These are phyloP conservation scores for Lampropteryx suffumata DNA, from an alignment of 2,888 invertebrate genomes.

Conservation along the genomic window DNA sequence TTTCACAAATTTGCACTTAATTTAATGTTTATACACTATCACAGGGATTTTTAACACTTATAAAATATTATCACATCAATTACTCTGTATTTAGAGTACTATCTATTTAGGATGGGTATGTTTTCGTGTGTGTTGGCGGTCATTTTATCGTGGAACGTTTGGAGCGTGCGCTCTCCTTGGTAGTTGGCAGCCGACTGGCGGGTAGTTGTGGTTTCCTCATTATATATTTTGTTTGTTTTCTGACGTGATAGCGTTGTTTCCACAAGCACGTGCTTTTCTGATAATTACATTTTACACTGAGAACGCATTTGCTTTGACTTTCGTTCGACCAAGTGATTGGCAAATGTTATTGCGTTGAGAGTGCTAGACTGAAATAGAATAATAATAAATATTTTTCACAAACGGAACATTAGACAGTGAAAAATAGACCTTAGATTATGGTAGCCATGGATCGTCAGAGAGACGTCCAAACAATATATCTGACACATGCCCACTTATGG, in stretches of 20 bases:
- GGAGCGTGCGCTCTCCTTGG: constrained; percentile 10
- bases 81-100: constrained; percentile 14
- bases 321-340: background rate
- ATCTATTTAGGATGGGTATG: constrained; percentile 6
- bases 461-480: too few species aligned
- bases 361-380: too few species aligned
- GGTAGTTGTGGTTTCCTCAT: constrained; percentile 8
- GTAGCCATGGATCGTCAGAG: too few species aligned
- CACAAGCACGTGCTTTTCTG: constrained; percentile 16
- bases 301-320: background rate
- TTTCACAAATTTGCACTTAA: constrained; percentile 36
- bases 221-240: constrained; percentile 24
- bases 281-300: background rate
- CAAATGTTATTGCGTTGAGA: too few species aligned
- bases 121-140: constrained; percentile 16
- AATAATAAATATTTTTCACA: too few species aligned
- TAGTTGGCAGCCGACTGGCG: constrained; percentile 20
- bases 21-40: constrained; percentile 51
- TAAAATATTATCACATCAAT: constrained; percentile 28
- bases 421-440: too few species aligned
- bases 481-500: too few species aligned
- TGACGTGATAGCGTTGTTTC: background rate
- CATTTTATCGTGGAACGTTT: constrained; percentile 21
- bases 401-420: too few species aligned
- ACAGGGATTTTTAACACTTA: constrained; percentile 45